Conservation (phyloP, 2,797 vertebrate species). For the Pampus argenteus region DNA sequence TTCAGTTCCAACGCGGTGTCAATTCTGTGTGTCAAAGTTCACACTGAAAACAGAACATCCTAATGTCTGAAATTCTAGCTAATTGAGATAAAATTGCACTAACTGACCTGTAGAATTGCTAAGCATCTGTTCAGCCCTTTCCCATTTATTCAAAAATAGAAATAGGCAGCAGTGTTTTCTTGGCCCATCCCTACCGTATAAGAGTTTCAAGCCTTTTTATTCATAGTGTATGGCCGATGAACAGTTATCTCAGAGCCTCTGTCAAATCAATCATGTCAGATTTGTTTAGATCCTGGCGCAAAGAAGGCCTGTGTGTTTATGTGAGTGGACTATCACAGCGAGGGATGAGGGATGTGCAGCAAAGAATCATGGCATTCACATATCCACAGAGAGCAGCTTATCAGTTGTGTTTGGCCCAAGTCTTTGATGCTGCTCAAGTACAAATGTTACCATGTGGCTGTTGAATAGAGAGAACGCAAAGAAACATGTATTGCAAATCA, state of each 20-base stretch:
- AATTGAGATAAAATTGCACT: conserved; percentile 69
- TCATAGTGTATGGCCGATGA: conserved; percentile 77
- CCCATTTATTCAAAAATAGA: conserved; percentile 57
- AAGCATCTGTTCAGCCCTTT: conserved; percentile 66
- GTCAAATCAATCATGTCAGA: conserved; percentile 84
- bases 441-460: conserved; percentile 64
- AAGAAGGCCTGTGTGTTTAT: conserved; percentile 78
- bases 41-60: conserved; percentile 72
- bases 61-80: conserved; percentile 58
- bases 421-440: conserved; percentile 71
- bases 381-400: conserved; percentile 76
- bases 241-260: conserved; percentile 82
- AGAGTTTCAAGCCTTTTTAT: conserved; percentile 74
- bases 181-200: conserved; percentile 54
- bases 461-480: conserved; percentile 40
- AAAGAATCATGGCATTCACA: conserved; percentile 70
- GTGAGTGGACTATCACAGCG: conserved; percentile 71
- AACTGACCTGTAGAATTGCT: conserved; percentile 64
- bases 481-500: conserved; percentile 33
- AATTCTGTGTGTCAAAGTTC: conserved; percentile 66
- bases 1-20: conserved; percentile 24
- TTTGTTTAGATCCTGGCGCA: conserved; percentile 83
- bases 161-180: conserved; percentile 66
- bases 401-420: conserved; percentile 73
- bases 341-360: conserved; percentile 74